Conservation (phyloP, 2,888 invertebrate genomes). For the Anarsia innoxiella region DNA sequence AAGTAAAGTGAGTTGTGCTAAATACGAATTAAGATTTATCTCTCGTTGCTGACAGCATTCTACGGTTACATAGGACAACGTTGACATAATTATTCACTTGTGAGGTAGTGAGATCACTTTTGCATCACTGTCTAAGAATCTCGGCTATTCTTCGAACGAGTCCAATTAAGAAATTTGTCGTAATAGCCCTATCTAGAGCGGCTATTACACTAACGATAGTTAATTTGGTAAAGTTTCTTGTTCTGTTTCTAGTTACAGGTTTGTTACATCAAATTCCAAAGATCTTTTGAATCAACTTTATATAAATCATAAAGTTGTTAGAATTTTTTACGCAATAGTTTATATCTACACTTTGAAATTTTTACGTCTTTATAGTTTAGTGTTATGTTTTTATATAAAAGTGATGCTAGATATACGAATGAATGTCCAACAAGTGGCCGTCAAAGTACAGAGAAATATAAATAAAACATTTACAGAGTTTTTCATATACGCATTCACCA, state of each 20-base stretch:
- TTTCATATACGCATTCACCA: slow-evolving; percentile 4
- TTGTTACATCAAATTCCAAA: too few species aligned
- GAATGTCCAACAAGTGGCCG: too few species aligned
- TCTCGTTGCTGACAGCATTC: neutral
- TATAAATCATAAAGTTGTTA: too few species aligned
- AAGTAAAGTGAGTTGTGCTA: neutral
- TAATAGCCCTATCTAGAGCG: slow-evolving; percentile 58
- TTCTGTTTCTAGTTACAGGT: too few species aligned
- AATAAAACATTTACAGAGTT: slow-evolving; percentile 3
- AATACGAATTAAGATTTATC: slow-evolving; percentile 2
- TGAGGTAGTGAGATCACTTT: neutral
- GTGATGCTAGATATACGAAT: too few species aligned
- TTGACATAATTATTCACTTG: too few species aligned
- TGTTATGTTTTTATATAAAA: too few species aligned
- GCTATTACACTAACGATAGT: slow-evolving; percentile 58
- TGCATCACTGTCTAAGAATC: slow-evolving; percentile 59
- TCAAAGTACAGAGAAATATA: neutral
- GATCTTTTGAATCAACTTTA: too few species aligned
- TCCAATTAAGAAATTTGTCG: slow-evolving; percentile 71
- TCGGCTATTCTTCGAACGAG: slow-evolving; percentile 43
- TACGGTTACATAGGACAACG: too few species aligned
- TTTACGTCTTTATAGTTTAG: too few species aligned
- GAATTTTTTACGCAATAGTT: too few species aligned
- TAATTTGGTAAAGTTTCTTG: slow-evolving; percentile 33
- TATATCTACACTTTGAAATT: too few species aligned